phyloP scores from a whole-genome alignment of 92 coral and sea anemone genomes.

The Anthopleura xanthogrammica region DNA sequence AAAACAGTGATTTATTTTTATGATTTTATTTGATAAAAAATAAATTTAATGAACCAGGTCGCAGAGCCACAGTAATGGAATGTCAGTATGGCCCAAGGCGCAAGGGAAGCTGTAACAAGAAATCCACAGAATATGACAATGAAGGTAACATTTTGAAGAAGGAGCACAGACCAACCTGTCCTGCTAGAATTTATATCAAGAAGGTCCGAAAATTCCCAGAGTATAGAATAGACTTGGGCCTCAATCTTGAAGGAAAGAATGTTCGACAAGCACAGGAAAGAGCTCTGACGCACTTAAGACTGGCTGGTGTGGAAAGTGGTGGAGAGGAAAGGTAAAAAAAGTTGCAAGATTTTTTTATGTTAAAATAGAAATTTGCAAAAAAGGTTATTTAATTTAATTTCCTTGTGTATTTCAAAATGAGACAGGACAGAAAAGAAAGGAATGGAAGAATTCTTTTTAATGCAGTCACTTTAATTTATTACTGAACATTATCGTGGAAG shows the following conservation, averaged over 20 bases:
- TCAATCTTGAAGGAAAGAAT: conserved; percentile 82
- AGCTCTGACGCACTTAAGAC: conserved; percentile 80
- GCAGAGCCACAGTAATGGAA: conserved; percentile 99
- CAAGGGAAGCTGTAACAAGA: conserved; percentile 80
- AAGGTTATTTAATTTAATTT: no score
- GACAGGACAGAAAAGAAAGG: no score
- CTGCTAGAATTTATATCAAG: conserved; percentile 96
- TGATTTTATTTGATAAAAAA: neutral
- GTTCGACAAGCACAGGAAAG: conserved; percentile 96
- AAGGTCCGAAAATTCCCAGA: conserved; percentile 95
- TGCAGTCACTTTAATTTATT: no score
- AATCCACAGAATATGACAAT: conserved; percentile 65
- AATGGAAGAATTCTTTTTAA: no score
- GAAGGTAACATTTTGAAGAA: conserved; percentile 53
- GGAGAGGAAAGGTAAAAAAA: conserved; percentile 90
- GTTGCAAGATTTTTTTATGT: neutral
- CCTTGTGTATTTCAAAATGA: no score
- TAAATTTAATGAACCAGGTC: conserved; percentile 53
- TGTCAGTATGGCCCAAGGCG: conserved; percentile 98
- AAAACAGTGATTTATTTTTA: neutral
- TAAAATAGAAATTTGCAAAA: no score
- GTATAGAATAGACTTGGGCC: conserved; percentile 84
- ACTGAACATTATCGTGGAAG: no score
- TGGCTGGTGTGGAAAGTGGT: conserved; percentile 83
- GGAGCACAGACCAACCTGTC: conserved; percentile 92